Evolutionary conservation across 2,113 vertebrate species (phyloP).

Genomic region (Upupa epops): DNA sequence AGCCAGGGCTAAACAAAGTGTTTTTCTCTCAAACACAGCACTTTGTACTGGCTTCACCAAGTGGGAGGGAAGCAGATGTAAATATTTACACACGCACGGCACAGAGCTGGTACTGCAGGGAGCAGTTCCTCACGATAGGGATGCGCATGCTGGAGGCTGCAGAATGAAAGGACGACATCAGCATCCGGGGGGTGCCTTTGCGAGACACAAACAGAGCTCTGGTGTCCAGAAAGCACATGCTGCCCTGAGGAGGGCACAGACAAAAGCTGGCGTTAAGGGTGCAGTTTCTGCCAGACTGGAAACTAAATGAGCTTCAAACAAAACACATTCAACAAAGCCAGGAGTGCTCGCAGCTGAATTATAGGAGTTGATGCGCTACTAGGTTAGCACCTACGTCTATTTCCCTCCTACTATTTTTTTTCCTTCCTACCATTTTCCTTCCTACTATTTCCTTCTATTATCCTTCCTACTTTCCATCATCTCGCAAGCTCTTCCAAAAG

Average conservation of each 20-base stretch:
- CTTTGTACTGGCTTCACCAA: conserved; percentile 18
- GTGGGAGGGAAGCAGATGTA: conserved; percentile 27
- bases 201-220: neutral
- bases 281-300: neutral
- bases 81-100: conserved; percentile 42
- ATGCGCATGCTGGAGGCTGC: neutral
- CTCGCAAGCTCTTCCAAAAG: neutral
- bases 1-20: neutral
- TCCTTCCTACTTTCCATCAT: neutral
- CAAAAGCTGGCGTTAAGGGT: neutral
- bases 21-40: neutral
- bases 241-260: neutral
- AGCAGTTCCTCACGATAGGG: too few relatives aligned
- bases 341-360: neutral
- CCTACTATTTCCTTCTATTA: too few relatives aligned
- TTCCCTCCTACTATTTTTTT: too few relatives aligned
- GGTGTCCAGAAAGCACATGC: neutral
- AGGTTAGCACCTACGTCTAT: neutral
- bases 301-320: neutral
- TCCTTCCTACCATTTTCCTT: too few relatives aligned
- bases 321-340: neutral
- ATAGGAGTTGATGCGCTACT: neutral
- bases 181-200: neutral
- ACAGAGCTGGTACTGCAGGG: conserved; percentile 14
- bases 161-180: neutral